phyloP scores from a whole-genome alignment of 2,797 vertebrate genomes.

The Channa striata region DNA sequence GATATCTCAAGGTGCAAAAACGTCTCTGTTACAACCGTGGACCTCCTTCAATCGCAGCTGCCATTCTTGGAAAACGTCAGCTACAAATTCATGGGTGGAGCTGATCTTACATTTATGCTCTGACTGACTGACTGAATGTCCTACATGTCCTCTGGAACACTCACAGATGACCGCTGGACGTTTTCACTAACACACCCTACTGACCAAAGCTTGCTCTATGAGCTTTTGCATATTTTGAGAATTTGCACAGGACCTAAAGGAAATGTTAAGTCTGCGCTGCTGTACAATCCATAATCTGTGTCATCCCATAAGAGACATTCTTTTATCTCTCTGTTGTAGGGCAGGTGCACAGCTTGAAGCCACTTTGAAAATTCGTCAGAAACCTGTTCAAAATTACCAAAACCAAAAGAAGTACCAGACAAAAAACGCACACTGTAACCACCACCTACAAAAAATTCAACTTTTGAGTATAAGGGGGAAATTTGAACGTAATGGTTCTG shows the following conservation, averaged over 20 bases:
- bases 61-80: constrained; percentile 85
- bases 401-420: background rate
- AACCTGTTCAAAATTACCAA: background rate
- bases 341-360: background rate
- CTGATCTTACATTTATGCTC: constrained; percentile 70
- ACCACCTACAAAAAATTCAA: constrained; percentile 1
- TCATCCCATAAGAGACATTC: background rate
- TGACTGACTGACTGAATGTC: constrained; percentile 44
- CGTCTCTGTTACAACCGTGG: constrained; percentile 76
- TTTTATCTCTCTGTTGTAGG: background rate
- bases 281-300: background rate
- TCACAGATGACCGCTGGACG: background rate
- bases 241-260: constrained; percentile 30
- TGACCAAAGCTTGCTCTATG: constrained; percentile 33
- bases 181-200: background rate
- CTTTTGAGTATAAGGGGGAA: background rate
- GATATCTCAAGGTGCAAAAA: constrained; percentile 88
- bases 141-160: background rate
- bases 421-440: no score
- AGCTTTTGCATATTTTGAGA: constrained; percentile 21
- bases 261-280: background rate
- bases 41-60: constrained; percentile 83
- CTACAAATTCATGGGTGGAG: constrained; percentile 80
- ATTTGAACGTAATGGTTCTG: background rate
- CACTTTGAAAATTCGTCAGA: background rate